Conservation (phyloP, 2,797 vertebrate species). For the Lagocephalus sceleratus region DNA sequence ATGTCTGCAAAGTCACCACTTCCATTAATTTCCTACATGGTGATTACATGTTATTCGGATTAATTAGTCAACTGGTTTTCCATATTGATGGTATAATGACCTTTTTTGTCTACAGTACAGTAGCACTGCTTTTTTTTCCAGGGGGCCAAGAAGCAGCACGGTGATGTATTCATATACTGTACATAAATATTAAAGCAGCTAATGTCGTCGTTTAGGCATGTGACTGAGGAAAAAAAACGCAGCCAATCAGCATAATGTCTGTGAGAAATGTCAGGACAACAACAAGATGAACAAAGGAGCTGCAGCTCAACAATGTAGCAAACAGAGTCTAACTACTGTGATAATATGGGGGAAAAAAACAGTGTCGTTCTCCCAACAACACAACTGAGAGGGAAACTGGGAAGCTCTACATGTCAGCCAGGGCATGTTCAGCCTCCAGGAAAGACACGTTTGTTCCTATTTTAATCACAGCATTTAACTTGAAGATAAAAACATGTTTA, state of each 20-base stretch:
- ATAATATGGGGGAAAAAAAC: not conserved
- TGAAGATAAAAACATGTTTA: not conserved
- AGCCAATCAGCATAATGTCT: conserved; percentile 35
- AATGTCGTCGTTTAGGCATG: conserved; percentile 16
- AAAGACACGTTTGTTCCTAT: not conserved
- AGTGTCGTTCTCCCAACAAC: conserved; percentile 6
- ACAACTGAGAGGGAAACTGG: conserved; percentile 5
- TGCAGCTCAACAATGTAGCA: not conserved
- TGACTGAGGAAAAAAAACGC: conserved; percentile 25
- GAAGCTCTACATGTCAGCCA: not conserved
- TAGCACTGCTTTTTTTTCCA: no score
- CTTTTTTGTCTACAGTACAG: no score
- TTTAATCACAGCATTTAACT: not conserved
- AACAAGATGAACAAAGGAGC: not conserved
- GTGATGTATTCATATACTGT: conserved; percentile 4
- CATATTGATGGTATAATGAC: not conserved
- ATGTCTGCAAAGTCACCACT: conserved; percentile 15
- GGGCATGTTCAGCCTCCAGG: not conserved
- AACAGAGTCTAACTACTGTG: not conserved
- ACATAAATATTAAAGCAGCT: conserved; percentile 4
- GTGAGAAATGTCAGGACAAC: conserved; percentile 10
- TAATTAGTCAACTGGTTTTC: conserved; percentile 31
- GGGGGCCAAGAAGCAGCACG: not conserved
- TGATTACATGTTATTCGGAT: conserved; percentile 16
- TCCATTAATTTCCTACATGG: conserved; percentile 22